These are phyloP conservation scores for Cygnus atratus DNA, from an alignment of 2,113 vertebrate species.

Conservation along the genomic window DNA sequence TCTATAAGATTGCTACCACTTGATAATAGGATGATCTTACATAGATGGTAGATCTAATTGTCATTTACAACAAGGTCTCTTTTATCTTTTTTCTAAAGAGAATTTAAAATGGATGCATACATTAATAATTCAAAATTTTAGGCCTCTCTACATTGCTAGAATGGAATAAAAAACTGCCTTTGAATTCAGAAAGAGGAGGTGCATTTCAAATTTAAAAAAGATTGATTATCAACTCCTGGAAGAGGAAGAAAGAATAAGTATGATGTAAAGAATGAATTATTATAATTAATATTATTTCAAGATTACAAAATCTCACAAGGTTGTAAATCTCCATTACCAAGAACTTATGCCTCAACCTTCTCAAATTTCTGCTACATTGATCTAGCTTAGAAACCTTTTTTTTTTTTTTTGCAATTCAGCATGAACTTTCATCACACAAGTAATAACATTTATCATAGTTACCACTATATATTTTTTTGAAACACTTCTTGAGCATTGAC, in stretches of 20 bases:
- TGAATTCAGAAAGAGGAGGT: background rate
- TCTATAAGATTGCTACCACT: background rate
- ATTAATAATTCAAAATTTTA: conserved; percentile 39
- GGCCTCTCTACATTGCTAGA: background rate
- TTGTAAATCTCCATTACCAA: conserved; percentile 30
- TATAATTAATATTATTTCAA: conserved; percentile 29
- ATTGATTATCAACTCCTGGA: background rate
- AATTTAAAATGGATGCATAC: background rate
- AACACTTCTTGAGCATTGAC: background rate
- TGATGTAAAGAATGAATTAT: background rate
- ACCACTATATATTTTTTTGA: background rate
- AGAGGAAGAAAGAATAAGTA: background rate
- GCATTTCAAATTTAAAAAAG: conserved; percentile 11
- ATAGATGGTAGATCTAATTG: background rate
- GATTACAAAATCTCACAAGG: background rate
- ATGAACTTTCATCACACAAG: conserved; percentile 11
- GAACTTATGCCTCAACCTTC: background rate
- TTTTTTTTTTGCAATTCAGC: background rate
- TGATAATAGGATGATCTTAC: background rate
- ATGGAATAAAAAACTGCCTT: conserved; percentile 28
- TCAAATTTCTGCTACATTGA: background rate
- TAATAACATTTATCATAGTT: conserved; percentile 38
- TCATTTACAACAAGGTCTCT: background rate
- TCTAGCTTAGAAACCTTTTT: background rate
- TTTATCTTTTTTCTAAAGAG: conserved; percentile 24